Base-by-base conservation (phyloP, 1,140 invertebrate genomes). In the Phthorimaea operculella region DNA sequence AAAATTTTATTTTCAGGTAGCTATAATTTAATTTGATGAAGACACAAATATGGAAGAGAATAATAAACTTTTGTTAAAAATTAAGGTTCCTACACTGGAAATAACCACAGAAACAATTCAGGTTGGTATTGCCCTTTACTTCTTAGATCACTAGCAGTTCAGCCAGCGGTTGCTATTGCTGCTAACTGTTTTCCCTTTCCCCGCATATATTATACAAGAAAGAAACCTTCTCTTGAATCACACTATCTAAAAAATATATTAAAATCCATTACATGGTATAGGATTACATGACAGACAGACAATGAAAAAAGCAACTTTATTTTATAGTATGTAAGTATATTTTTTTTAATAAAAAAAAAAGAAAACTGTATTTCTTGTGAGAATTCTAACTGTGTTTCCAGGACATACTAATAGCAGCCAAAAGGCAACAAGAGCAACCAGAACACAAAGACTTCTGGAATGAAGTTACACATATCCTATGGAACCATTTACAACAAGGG, bases 401-500 rank as follows among this genome's bases (percentile, higher is more conserved):
- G 80, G 70, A 72, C 34, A 12, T 79, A 36, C 57, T 82, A 16
- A 51, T 57, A 14, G 59, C 60, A 53, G 55, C 62, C 6, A 77
- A 68, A 52, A 66, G 64, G 50, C 33, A 51, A 45, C 44, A 33
- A 45, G 5, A 14, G 12, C 54, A 50, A 58, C 52, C 61, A 15
- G 21, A 58, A 11, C 50, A 39, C 10, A 21, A 52, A 48, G 58
- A 70, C 15, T 50, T 54, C 8, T 72, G 63, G 68, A 55, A 65
- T 55, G 21, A 70, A 51, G 58, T 79, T 53, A 47, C 68, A 50
- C 54, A 72, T 15, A 57, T 57, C 39, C 49, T 85, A 33, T 83
- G 77, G 76, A 11, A n/a, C 10, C 79, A 83, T 70, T 53, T 83
- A 42, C 52, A 57, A 15, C 62, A 17, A 28, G 64, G 65, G 45